phyloP scores from a whole-genome alignment of 2,113 vertebrate genomes.

The Sterrhoptilus dennistouni region DNA sequence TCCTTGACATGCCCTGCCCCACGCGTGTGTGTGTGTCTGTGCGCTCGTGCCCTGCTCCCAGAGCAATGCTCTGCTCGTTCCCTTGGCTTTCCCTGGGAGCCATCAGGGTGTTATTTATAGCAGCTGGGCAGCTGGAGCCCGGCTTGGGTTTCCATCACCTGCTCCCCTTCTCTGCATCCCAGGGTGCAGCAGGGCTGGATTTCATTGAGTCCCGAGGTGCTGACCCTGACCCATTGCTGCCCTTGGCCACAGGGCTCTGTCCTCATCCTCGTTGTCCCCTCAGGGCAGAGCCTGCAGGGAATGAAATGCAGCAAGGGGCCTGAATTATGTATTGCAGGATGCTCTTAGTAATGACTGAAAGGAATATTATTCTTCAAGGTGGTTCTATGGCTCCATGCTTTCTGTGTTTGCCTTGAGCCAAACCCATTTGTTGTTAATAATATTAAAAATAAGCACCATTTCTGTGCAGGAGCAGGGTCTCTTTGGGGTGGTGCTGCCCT shows the following conservation, averaged over 20 bases:
- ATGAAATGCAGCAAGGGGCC: background rate
- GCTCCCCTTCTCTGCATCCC: background rate
- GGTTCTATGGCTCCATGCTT: background rate
- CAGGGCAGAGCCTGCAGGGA: background rate
- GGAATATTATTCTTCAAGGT: no score
- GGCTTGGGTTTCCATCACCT: constrained; percentile 44
- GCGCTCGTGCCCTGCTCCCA: background rate
- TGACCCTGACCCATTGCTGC: background rate
- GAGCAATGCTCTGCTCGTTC: background rate
- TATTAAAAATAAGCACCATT: rapidly evolving
- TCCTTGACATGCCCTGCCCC: background rate
- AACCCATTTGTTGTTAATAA: rapidly evolving
- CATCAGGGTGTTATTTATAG: background rate
- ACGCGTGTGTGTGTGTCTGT: rapidly evolving
- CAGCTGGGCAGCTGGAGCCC: background rate
- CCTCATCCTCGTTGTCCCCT: background rate
- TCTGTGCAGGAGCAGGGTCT: background rate
- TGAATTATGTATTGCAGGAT: background rate
- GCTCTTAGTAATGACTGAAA: background rate
- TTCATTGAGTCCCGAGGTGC: background rate
- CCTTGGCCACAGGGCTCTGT: background rate
- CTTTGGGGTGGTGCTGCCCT: background rate
- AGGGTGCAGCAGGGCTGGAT: background rate
- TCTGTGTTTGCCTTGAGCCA: background rate
- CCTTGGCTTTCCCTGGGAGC: background rate